A percentile compares a stretch with the other conserved stretches of the same genome.
Conservation (phyloP, 2,113 vertebrate species). For the Pseudonaja textilis region DNA sequence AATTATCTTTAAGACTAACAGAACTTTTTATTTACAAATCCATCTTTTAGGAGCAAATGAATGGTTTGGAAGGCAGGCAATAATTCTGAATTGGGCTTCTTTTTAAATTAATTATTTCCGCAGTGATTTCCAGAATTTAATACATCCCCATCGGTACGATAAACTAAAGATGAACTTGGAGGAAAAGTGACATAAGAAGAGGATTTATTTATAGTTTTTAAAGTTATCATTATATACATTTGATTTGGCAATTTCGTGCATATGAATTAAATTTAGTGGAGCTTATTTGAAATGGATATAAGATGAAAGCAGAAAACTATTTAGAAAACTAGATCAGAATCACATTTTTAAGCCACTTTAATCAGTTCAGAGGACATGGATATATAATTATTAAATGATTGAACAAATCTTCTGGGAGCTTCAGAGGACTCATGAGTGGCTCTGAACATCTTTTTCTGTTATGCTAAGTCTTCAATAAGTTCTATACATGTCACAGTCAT, state of each 20-base stretch:
- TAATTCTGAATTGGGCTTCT: conserved; percentile 6
- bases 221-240: not conserved
- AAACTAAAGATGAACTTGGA: not conserved
- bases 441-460: not conserved
- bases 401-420: not conserved
- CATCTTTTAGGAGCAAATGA: conserved; percentile 43
- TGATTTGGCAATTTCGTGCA: not conserved
- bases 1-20: conserved; percentile 36
- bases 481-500: not conserved
- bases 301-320: not conserved
- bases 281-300: not conserved
- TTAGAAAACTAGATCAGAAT: not conserved
- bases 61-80: conserved; percentile 62
- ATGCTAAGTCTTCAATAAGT: not conserved
- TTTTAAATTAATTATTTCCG: not conserved
- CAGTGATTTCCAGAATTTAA: not conserved
- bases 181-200: not conserved
- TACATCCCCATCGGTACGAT: not conserved
- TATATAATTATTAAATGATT: not conserved
- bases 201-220: not conserved
- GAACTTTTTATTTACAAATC: conserved; percentile 45
- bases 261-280: not conserved
- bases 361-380: not conserved
- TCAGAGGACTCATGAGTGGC: not conserved
- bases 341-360: not conserved